These are phyloP conservation scores for Premnoplex brunnescens DNA, from an alignment of 2,797 vertebrate genomes.

Conservation along the genomic window DNA sequence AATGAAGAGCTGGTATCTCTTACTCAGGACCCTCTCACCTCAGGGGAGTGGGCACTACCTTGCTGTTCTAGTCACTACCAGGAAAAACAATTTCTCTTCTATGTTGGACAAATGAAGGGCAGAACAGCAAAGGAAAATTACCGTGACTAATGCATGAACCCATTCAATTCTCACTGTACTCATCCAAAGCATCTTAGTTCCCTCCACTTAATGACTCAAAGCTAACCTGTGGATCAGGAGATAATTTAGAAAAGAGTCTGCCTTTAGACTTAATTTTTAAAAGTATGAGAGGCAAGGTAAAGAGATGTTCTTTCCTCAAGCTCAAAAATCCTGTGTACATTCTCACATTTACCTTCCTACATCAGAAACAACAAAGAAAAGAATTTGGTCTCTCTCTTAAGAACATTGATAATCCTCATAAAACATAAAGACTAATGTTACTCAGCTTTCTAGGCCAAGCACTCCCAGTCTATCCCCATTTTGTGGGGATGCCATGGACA, in stretches of 20 bases:
- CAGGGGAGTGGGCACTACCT: neutral
- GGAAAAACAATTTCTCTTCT: neutral
- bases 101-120: neutral
- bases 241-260: neutral
- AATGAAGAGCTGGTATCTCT: neutral
- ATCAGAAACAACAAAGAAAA: neutral
- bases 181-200: neutral
- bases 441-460: neutral
- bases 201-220: neutral
- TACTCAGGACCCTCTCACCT: neutral
- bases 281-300: neutral
- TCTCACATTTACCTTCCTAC: neutral
- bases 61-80: neutral
- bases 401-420: neutral
- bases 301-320: neutral
- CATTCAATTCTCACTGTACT: neutral
- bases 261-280: neutral
- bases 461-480: neutral
- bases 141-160: neutral
- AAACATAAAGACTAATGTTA: neutral
- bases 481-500: neutral
- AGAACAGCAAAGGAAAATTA: neutral
- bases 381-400: neutral
- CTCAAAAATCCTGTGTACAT: neutral
- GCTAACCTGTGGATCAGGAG: neutral